Conservation (phyloP, 2,113 vertebrate genomes). For the Rhinolophus ferrumequinum region DNA sequence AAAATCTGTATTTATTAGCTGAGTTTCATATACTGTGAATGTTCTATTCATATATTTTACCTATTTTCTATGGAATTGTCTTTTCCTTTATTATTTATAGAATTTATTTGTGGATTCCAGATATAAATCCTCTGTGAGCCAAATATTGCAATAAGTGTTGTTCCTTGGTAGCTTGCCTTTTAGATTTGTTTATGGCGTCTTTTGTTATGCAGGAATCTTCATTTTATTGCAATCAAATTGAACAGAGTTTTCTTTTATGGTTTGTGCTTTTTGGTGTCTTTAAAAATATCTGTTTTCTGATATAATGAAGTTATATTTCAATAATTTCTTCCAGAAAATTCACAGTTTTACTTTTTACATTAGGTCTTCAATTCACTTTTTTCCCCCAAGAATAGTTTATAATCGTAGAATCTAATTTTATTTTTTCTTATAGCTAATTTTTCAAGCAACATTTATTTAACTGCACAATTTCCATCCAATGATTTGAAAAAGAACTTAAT, state of each 20-base stretch:
- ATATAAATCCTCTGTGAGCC: neutral
- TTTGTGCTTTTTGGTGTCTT: neutral
- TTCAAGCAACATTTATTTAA: neutral
- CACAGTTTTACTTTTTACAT: neutral
- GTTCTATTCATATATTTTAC: neutral
- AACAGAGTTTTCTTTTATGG: neutral
- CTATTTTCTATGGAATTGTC: neutral
- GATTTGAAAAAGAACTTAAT: neutral
- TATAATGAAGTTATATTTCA: neutral
- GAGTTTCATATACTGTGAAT: neutral
- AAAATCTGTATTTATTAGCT: neutral
- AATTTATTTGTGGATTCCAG: neutral
- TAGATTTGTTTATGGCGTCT: neutral
- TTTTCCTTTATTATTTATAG: neutral
- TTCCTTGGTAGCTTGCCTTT: neutral
- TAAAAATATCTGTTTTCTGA: neutral
- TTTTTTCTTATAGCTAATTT: neutral
- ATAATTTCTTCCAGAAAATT: slow-evolving; percentile 10
- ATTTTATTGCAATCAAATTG: slow-evolving; percentile 1
- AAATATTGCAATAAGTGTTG: neutral
- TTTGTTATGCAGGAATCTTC: neutral
- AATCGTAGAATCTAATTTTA: neutral
- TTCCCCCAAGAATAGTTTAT: neutral
- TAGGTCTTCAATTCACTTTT: neutral
- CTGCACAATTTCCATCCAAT: neutral